Conservation (phyloP, 2,888 invertebrate species). For the Schizotus pectinicornis region DNA sequence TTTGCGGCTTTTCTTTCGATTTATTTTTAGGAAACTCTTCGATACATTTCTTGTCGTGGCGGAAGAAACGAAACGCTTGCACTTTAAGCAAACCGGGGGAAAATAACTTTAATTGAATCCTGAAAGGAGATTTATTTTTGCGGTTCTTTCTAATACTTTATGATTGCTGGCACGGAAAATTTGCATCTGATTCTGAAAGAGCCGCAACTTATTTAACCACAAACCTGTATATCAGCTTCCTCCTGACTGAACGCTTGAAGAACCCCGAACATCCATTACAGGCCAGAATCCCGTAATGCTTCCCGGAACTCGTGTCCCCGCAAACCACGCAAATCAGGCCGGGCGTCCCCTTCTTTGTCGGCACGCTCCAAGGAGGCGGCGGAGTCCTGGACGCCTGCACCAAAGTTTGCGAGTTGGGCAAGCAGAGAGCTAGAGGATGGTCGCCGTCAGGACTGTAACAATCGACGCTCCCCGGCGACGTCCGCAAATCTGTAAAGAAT, state of each 20-base stretch:
- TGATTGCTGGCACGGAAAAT: conserved; percentile 56
- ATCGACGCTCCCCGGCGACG: conserved; percentile 55
- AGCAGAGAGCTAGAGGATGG: conserved; percentile 66
- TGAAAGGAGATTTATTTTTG: conserved; percentile 52
- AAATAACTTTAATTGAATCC: conserved; percentile 54
- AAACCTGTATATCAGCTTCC: conserved; percentile 96
- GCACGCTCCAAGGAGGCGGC: conserved; percentile 62
- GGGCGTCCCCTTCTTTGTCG: conserved; percentile 65
- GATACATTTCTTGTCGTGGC: conserved; percentile 25
- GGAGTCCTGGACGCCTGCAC: conserved; percentile 70
- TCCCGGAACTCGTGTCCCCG: conserved; percentile 95
- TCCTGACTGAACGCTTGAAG: conserved; percentile 94
- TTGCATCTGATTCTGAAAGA: conserved; percentile 42
- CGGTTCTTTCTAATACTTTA: conserved; percentile 55
- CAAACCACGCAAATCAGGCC: conserved; percentile 95
- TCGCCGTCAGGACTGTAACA: conserved; percentile 58
- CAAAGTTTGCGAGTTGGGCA: conserved; percentile 65
- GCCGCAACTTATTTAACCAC: conserved; percentile 36
- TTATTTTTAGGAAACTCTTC: conserved; percentile 13
- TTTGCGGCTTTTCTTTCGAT: conserved; percentile 26
- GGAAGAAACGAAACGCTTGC: conserved; percentile 25
- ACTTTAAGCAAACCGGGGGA: conserved; percentile 27
- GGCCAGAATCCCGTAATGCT: conserved; percentile 97
- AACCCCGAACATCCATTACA: conserved; percentile 99
- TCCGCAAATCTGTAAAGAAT: conserved; percentile 50